Base-by-base conservation (phyloP, 2,888 invertebrate species). In the Andrena dorsata region DNA sequence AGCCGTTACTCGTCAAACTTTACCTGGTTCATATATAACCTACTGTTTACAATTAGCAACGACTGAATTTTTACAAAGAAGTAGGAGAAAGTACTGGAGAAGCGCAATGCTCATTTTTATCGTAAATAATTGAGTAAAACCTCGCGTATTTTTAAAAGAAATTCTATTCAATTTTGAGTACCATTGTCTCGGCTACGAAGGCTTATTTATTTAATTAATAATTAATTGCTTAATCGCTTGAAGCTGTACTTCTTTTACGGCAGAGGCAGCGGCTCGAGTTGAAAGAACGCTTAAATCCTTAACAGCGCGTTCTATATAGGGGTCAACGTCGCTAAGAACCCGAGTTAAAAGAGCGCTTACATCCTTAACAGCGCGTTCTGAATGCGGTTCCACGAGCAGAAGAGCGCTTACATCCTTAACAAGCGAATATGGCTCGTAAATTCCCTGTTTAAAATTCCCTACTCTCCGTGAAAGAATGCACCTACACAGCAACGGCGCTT, bases 371-470 rank as follows among this genome's bases (percentile, higher is more conserved):
- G 56, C 7, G 41, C 30, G 56, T 66, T 74, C 73, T 56, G 30
- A 66, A 58, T 66, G 56, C 26, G 41, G 56, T 47, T 35, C 28
- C 66, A 4, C 30, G 60, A 49, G 70, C 49, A 65, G 53, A 78
- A 58, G 61, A 53, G 58, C 35, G 69, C 64, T 75, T 65, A 66
- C 41, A 41, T 74, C 66, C 73, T 74, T 66, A 74, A 35, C 66
- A 56, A 74, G 73, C 16, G 30, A 66, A 32, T 58, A 30, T 10
- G 20, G 30, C 20, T 13, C 66, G 2, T 74, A 74, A 74, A 74
- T 66, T 66, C 56, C 8, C 10, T 7, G 26, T 56, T 74, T 20
- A 30, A 74, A 65, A 56, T 73, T 65, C 20, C 26, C 35, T 20
- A 26, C 53, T 64, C 28, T 20, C 28, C 41, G 28, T 16, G 8